Conservation (phyloP, 1,140 invertebrate species). For the Papilio polyxenes region DNA sequence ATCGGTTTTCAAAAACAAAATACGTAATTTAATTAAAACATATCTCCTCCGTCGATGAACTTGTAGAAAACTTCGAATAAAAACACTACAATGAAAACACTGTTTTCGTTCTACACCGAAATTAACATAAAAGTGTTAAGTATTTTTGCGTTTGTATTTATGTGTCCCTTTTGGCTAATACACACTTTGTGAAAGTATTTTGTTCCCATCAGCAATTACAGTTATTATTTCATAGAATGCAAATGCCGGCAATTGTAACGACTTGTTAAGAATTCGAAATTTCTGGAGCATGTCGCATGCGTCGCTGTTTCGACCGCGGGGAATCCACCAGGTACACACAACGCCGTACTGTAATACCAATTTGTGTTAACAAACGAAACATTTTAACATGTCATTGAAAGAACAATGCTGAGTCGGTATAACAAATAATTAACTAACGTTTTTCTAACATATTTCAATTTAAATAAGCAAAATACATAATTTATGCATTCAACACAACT, state of each 20-base stretch:
- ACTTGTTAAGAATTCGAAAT: conserved; percentile 29
- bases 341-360: not conserved
- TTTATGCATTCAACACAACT: not conserved
- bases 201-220: conserved; percentile 3
- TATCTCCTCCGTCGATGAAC: no score
- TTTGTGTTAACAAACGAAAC: conserved; percentile 11
- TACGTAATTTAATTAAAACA: no score
- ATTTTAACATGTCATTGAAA: not conserved
- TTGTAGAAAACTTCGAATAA: no score
- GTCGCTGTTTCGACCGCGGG: conserved; percentile 11
- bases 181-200: conserved; percentile 11
- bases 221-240: conserved; percentile 26
- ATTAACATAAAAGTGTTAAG: conserved; percentile 5
- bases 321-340: conserved; percentile 2
- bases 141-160: not conserved
- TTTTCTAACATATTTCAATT: not conserved
- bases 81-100: not conserved
- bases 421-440: not conserved
- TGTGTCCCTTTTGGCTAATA: conserved; percentile 13
- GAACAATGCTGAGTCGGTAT: not conserved
- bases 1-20: no score
- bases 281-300: conserved; percentile 25
- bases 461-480: not conserved
- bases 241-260: conserved; percentile 23
- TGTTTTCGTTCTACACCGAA: not conserved